Percentiles rank a stretch among this genome's conserved stretches.
Conservation (phyloP, 1,140 invertebrate species). For the Triops longicaudatus region DNA sequence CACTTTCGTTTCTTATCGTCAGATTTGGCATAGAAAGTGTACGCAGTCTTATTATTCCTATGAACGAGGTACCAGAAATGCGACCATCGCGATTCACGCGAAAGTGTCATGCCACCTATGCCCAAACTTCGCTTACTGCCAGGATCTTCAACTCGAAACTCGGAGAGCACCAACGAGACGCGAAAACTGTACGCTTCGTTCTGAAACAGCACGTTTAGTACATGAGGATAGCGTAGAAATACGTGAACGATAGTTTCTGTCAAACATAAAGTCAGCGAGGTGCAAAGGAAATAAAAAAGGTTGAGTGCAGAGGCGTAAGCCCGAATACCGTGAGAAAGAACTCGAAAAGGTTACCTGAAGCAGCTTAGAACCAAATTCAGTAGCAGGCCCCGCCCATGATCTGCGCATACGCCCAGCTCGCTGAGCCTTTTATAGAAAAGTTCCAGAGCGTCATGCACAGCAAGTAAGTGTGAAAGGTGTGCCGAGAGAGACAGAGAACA, state of each 20-base stretch:
- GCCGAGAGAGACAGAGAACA: neutral
- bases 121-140: constrained; percentile 43
- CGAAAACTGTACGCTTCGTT: constrained; percentile 89
- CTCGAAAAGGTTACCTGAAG: neutral
- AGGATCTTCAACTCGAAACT: constrained; percentile 76
- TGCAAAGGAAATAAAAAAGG: constrained; percentile 23
- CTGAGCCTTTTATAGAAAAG: neutral
- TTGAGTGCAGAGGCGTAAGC: constrained; percentile 22
- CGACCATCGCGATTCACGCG: constrained; percentile 62
- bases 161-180: constrained; percentile 69
- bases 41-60: constrained; percentile 69
- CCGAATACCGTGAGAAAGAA: neutral
- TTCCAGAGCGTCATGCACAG: neutral
- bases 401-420: neutral
- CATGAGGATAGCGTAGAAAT: constrained; percentile 23
- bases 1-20: constrained; percentile 80
- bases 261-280: constrained; percentile 21
- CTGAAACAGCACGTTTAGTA: constrained; percentile 39
- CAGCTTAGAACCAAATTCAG: neutral
- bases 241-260: neutral
- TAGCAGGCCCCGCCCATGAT: neutral
- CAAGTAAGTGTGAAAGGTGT: neutral
- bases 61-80: constrained; percentile 76
- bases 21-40: constrained; percentile 80
- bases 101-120: constrained; percentile 40